A percentile compares a stretch with the other conserved stretches of the same genome.
Conservation (phyloP, 2,888 invertebrate genomes). For the Saturnia pavonia region DNA sequence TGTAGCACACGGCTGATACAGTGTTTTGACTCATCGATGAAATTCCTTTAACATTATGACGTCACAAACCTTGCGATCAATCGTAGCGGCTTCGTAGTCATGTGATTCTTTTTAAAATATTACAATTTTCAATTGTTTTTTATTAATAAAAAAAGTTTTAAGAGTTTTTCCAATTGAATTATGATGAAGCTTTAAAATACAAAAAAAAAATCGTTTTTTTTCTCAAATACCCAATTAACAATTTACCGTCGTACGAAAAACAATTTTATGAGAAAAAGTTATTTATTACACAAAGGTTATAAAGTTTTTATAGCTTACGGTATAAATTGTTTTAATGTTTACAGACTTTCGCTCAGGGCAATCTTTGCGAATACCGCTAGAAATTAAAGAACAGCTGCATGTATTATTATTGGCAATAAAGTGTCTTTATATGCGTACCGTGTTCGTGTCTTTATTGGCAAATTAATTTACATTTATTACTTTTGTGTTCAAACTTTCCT, state of each 20-base stretch:
- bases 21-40: no score
- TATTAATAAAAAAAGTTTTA: no score
- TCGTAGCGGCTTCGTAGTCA: no score
- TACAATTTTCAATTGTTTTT: no score
- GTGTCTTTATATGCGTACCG: neutral
- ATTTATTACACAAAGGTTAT: neutral
- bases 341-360: slow-evolving; percentile 6
- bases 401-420: slow-evolving; percentile 13
- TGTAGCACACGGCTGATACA: no score
- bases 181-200: no score
- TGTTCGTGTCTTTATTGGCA: slow-evolving; percentile 4
- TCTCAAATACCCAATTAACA: no score
- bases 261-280: slow-evolving; percentile 1
- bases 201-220: no score
- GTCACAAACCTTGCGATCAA: no score
- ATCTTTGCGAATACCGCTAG: neutral
- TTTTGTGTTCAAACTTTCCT: neutral
- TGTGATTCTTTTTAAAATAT: no score
- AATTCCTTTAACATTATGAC: no score
- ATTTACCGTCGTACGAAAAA: neutral
- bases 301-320: neutral
- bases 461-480: neutral
- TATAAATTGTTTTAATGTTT: neutral
- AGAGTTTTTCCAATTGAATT: no score
- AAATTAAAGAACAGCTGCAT: neutral